Percentiles rank a stretch among this genome's conserved stretches.
Evolutionary conservation across 2,113 vertebrate species (phyloP).

Genomic region (Labeo rohita): DNA sequence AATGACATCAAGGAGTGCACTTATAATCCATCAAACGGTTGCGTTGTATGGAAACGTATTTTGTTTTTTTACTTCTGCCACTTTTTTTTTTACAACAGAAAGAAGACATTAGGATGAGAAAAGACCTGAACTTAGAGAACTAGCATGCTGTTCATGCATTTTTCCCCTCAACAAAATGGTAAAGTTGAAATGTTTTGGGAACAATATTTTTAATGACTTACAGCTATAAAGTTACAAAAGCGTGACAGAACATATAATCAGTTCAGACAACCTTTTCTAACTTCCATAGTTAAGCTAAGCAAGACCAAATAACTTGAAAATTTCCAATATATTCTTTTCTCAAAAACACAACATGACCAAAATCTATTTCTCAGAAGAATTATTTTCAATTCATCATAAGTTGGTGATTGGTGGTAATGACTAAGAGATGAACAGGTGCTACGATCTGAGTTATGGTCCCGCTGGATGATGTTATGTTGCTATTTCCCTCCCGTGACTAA

Average conservation of each 20-base stretch:
- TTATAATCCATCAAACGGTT: not conserved
- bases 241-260: not conserved
- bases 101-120: not conserved
- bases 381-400: constrained; percentile 18
- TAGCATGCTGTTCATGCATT: not conserved
- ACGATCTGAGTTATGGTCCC: not conserved
- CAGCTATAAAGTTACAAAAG: constrained; percentile 4
- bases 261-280: not conserved
- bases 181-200: not conserved
- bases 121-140: not conserved
- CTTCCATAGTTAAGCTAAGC: not conserved
- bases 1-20: not conserved
- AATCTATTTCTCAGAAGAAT: not conserved
- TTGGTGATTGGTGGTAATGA: not conserved
- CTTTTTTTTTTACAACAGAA: not conserved
- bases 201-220: constrained; percentile 8
- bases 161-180: not conserved
- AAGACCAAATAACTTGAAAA: not conserved
- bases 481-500: constrained; percentile 31
- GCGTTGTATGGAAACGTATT: not conserved
- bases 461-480: constrained; percentile 8
- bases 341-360: not conserved
- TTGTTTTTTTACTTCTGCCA: not conserved
- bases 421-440: constrained; percentile 35
- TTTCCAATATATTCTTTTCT: not conserved